Evolutionary conservation across 2,888 invertebrate species (phyloP).

Genomic region (Brassicogethes aeneus): DNA sequence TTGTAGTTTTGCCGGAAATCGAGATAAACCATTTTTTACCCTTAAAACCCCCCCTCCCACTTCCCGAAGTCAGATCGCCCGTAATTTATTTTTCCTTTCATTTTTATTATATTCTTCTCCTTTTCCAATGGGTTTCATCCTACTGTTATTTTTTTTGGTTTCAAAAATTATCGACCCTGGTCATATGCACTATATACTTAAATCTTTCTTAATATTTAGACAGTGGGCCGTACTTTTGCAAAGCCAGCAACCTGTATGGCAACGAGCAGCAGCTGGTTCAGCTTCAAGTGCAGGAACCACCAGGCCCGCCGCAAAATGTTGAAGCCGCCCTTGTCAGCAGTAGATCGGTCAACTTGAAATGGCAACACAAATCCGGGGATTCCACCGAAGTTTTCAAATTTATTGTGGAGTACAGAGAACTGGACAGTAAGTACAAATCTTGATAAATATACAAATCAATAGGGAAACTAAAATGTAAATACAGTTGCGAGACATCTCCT

Average conservation of each 20-base stretch:
- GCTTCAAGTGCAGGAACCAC: constrained; percentile 61
- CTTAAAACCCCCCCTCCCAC: no score
- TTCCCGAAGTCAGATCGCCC: no score
- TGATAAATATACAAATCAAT: no score
- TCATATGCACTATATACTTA: not conserved
- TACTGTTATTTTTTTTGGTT: no score
- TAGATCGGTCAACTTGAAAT: constrained; percentile 64
- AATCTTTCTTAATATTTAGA: constrained; percentile 35
- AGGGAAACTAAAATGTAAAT: no score
- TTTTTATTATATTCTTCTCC: no score
- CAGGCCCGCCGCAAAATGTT: constrained; percentile 58
- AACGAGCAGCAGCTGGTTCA: constrained; percentile 64
- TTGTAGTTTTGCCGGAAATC: no score
- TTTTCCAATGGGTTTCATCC: no score
- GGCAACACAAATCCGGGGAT: constrained; percentile 61
- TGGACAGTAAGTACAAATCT: constrained; percentile 53
- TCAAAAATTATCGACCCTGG: no score
- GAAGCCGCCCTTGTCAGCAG: constrained; percentile 63
- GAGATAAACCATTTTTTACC: no score
- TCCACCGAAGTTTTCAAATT: constrained; percentile 63
- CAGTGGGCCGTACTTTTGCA: constrained; percentile 70
- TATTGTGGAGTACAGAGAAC: constrained; percentile 58
- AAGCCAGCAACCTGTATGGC: constrained; percentile 66
- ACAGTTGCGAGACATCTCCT: no score
- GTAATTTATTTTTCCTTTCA: no score